Evolutionary conservation across 2,797 vertebrate genomes (phyloP).

Genomic region (Gadopsis marmoratus): DNA sequence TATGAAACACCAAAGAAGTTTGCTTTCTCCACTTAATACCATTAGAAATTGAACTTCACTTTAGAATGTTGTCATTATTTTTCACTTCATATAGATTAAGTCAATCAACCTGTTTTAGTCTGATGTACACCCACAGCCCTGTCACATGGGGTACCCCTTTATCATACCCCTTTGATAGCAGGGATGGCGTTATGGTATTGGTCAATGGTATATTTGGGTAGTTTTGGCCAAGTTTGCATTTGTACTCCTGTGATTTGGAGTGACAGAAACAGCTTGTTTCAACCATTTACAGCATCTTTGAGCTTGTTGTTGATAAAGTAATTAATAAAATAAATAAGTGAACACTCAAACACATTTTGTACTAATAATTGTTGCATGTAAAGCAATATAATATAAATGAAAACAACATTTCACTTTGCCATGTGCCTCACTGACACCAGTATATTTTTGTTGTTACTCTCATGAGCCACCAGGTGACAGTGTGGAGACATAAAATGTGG

Average conservation of each 20-base stretch:
- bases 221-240: no score
- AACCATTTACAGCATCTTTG: no score
- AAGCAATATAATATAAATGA: neutral
- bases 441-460: constrained; percentile 44
- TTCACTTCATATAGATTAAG: neutral
- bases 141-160: no score
- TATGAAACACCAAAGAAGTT: neutral
- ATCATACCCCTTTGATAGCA: no score
- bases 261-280: no score
- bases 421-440: neutral
- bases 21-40: neutral
- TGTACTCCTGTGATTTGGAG: no score
- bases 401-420: neutral
- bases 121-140: no score
- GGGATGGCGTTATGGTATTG: no score
- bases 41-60: neutral
- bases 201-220: no score
- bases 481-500: constrained; percentile 12
- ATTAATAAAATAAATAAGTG: neutral
- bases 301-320: no score
- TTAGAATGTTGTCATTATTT: neutral
- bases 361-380: neutral
- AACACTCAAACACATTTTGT: neutral
- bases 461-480: constrained; percentile 46
- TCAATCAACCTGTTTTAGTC: no score